These are phyloP conservation scores for Eumerus sabulonum DNA, from an alignment of 2,888 invertebrate genomes.

Conservation along the genomic window DNA sequence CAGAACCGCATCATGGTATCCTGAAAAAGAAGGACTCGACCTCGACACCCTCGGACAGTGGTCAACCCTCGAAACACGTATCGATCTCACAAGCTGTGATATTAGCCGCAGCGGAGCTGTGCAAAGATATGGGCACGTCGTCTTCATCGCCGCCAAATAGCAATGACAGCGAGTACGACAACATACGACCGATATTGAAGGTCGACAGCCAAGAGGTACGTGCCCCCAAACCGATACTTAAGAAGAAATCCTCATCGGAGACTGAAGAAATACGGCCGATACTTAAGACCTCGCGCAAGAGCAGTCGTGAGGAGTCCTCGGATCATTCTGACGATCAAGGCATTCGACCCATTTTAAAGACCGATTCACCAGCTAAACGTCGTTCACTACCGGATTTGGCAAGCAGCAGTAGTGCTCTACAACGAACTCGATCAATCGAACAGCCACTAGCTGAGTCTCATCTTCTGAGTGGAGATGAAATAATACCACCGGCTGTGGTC, in stretches of 20 bases:
- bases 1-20: slow-evolving; percentile 85
- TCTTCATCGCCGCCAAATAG: slow-evolving; percentile 72
- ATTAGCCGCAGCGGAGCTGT: slow-evolving; percentile 79
- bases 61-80: slow-evolving; percentile 77
- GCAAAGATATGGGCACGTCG: slow-evolving; percentile 78
- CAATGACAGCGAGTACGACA: slow-evolving; percentile 79
- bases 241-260: slow-evolving; percentile 90
- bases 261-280: slow-evolving; percentile 88
- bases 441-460: slow-evolving; percentile 26
- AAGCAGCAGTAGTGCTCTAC: slow-evolving; percentile 36
- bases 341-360: slow-evolving; percentile 75
- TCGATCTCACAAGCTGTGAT: slow-evolving; percentile 79
- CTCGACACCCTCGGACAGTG: slow-evolving; percentile 78
- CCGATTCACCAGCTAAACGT: slow-evolving; percentile 77
- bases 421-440: slow-evolving; percentile 69
- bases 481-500: slow-evolving; percentile 70
- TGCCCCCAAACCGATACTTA: slow-evolving; percentile 88
- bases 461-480: slow-evolving; percentile 14
- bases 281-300: slow-evolving; percentile 85
- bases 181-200: slow-evolving; percentile 89
- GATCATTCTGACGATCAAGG: slow-evolving; percentile 63
- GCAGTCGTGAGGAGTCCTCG: slow-evolving; percentile 82
- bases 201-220: slow-evolving; percentile 84
- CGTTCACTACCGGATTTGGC: slow-evolving; percentile 73
- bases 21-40: slow-evolving; percentile 82